Conservation (phyloP, 2,888 invertebrate genomes). For the Coelinius sp. region DNA sequence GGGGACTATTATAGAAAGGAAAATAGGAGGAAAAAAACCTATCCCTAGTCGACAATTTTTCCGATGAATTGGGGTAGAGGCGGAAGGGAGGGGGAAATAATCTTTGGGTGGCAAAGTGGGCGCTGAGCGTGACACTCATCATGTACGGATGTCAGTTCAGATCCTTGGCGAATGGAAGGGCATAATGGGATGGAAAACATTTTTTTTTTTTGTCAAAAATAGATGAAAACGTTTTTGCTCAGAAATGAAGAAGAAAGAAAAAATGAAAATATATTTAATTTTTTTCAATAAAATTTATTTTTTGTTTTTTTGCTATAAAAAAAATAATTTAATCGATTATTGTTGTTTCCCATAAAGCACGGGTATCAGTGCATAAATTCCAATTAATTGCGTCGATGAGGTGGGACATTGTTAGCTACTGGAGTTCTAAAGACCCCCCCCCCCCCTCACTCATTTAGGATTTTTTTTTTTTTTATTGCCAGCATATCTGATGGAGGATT, state of each 20-base stretch:
- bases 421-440: slow-evolving; percentile 1
- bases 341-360: not conserved
- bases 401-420: slow-evolving; percentile 30
- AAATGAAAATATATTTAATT: too few species aligned
- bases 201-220: too few species aligned
- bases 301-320: not conserved
- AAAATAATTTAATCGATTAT: not conserved
- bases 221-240: too few species aligned
- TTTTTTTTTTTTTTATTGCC: slow-evolving; percentile 23
- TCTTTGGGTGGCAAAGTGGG: not conserved
- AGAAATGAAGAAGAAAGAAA: too few species aligned
- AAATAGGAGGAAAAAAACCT: not conserved
- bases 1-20: not conserved
- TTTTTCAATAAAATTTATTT: too few species aligned
- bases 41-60: slow-evolving; percentile 5
- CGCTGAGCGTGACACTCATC: slow-evolving; percentile 13
- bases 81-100: too few species aligned
- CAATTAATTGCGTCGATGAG: slow-evolving; percentile 31
- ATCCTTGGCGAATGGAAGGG: too few species aligned
- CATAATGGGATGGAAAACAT: too few species aligned
- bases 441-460: too few species aligned
- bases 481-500: slow-evolving; percentile 39
- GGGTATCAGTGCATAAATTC: slow-evolving; percentile 27
- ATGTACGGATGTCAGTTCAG: slow-evolving; percentile 18
- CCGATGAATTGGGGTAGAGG: too few species aligned